phyloP scores from a whole-genome alignment of 2,797 vertebrate genomes.

The Pyrocephalus nanus region DNA sequence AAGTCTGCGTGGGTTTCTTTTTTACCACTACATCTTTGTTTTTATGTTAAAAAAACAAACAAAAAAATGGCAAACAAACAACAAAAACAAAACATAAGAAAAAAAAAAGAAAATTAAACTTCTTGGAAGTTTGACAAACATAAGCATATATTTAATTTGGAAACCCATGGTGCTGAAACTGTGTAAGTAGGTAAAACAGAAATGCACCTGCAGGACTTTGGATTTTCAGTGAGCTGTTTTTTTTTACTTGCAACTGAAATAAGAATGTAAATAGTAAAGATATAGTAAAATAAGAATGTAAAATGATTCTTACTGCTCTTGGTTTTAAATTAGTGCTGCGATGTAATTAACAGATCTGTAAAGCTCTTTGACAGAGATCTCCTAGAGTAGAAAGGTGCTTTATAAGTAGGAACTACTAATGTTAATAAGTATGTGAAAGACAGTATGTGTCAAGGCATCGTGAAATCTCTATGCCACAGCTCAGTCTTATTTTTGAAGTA shows the following conservation, averaged over 20 bases:
- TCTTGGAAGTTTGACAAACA: not conserved
- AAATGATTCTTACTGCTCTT: not conserved
- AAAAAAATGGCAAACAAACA: not conserved
- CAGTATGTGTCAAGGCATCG: not conserved
- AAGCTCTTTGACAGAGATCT: not conserved
- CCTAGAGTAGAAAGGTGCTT: not conserved
- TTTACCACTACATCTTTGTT: not conserved
- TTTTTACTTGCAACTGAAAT: not conserved
- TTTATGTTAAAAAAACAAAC: not conserved
- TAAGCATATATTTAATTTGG: not conserved
- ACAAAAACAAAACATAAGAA: not conserved
- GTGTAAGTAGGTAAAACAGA: not conserved
- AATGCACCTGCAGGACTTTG: not conserved
- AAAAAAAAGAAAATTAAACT: not conserved
- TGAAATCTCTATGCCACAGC: not conserved
- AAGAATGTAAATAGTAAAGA: not conserved
- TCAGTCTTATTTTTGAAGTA: not conserved
- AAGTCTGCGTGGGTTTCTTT: not conserved
- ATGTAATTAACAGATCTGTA: not conserved
- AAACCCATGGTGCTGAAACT: not conserved
- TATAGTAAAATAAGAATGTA: not conserved
- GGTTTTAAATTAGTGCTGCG: not conserved
- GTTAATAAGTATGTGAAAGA: not conserved
- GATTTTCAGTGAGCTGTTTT: not conserved
- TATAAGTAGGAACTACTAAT: not conserved